Evolutionary conservation across 2,113 vertebrate genomes (phyloP).

Genomic region (Chunga burmeisteri): DNA sequence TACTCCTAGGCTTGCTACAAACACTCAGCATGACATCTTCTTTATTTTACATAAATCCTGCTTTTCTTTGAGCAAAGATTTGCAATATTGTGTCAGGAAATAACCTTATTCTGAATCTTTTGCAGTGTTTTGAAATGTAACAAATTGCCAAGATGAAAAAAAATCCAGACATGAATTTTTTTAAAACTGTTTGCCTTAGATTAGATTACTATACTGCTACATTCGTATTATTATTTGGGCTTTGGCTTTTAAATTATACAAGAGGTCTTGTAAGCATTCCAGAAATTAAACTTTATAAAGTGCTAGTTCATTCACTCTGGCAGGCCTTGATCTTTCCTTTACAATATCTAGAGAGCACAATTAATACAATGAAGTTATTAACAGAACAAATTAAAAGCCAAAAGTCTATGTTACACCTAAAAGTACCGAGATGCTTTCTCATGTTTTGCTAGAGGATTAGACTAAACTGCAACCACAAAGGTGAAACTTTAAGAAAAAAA

Average conservation of each 20-base stretch:
- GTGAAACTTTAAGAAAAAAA: neutral
- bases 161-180: neutral
- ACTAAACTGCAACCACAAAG: neutral
- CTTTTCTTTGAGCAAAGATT: neutral
- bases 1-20: neutral
- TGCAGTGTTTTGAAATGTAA: neutral
- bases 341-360: neutral
- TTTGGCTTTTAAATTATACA: neutral
- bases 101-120: neutral
- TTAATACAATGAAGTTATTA: neutral
- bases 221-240: neutral
- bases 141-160: neutral
- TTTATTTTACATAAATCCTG: neutral
- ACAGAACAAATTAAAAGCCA: neutral
- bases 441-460: neutral
- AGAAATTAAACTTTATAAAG: neutral
- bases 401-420: neutral
- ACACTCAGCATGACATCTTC: neutral
- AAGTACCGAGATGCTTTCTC: neutral
- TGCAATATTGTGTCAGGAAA: neutral
- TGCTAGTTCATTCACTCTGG: neutral
- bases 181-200: neutral
- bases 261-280: neutral
- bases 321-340: neutral
- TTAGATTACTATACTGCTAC: neutral